A percentile compares a stretch with the other conserved stretches of the same genome.
These are phyloP conservation scores for Megalops atlanticus DNA, from an alignment of 2,113 vertebrate genomes.

Conservation along the genomic window DNA sequence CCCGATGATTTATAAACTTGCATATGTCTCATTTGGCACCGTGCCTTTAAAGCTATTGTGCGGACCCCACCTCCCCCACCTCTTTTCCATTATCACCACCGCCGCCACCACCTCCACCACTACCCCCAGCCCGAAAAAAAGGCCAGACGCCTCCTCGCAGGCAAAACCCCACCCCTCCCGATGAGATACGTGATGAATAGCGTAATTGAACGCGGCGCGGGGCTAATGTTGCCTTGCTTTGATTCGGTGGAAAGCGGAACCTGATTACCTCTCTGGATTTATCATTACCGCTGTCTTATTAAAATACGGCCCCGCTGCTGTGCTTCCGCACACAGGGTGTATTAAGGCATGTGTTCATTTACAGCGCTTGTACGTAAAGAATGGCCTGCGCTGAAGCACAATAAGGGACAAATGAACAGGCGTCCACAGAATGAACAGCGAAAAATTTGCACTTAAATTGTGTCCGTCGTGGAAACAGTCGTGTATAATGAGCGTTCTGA, in stretches of 20 bases:
- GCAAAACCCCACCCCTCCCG: conserved; percentile 59
- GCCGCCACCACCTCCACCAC: too few relatives aligned
- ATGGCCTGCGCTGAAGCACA: neutral
- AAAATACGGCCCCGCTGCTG: conserved; percentile 56
- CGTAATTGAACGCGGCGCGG: conserved; percentile 60
- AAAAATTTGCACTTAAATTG: neutral
- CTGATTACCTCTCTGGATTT: conserved; percentile 71
- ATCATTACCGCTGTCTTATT: conserved; percentile 71
- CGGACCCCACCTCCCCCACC: conserved; percentile 17
- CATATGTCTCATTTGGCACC: conserved; percentile 2
- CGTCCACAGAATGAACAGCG: neutral
- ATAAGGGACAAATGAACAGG: neutral
- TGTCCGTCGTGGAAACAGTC: neutral
- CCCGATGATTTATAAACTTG: conserved; percentile 1
- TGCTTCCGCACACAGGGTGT: conserved; percentile 17
- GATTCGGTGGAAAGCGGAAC: conserved; percentile 48
- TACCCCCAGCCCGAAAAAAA: conserved; percentile 11
- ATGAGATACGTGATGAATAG: conserved; percentile 70
- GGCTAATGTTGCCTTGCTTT: conserved; percentile 58
- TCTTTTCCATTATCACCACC: too few relatives aligned
- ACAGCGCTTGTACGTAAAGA: conserved; percentile 9
- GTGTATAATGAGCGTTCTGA: conserved; percentile 13
- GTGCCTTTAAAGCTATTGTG: neutral
- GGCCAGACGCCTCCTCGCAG: conserved; percentile 36
- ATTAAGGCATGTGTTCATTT: conserved; percentile 22